Percentiles rank a stretch among this genome's conserved stretches.
Evolutionary conservation across 2,113 vertebrate species (phyloP).

Genomic region (Cnemophilus loriae): DNA sequence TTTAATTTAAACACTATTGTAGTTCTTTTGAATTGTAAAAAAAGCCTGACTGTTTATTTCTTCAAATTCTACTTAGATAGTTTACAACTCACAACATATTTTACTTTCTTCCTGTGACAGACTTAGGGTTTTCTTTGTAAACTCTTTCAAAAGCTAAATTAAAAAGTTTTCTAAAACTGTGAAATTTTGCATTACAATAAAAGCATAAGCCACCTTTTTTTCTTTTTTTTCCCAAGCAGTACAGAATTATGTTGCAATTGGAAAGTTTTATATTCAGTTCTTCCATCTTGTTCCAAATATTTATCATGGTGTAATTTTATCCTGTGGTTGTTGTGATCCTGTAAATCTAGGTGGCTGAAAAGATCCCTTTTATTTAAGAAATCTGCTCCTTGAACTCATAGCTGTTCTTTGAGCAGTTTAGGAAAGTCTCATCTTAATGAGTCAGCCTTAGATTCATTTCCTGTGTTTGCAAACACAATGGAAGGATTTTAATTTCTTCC

Average conservation of each 20-base stretch:
- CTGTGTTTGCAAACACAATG: conserved; percentile 41
- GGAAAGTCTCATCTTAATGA: conserved; percentile 9
- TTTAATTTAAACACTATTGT: background rate
- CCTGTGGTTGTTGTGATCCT: background rate
- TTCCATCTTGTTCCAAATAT: background rate
- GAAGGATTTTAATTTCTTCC: conserved; percentile 37
- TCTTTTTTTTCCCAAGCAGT: background rate
- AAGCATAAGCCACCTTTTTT: background rate
- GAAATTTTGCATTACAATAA: background rate
- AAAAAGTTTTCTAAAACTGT: background rate
- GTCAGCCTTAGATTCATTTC: conserved; percentile 45
- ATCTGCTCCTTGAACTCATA: background rate
- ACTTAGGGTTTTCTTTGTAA: background rate
- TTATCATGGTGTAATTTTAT: background rate
- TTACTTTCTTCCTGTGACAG: background rate
- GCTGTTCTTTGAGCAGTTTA: background rate
- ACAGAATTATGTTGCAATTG: background rate
- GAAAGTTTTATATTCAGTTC: background rate
- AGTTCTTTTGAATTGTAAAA: background rate
- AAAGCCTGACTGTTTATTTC: background rate
- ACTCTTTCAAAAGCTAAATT: background rate
- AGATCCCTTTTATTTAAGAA: background rate
- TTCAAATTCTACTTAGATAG: background rate
- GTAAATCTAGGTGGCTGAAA: background rate
- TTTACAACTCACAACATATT: background rate